Evolutionary conservation across 2,888 invertebrate genomes (phyloP), one percentile per base, ranked within the genome.

Genomic region (Parasteatoda lunata): DNA sequence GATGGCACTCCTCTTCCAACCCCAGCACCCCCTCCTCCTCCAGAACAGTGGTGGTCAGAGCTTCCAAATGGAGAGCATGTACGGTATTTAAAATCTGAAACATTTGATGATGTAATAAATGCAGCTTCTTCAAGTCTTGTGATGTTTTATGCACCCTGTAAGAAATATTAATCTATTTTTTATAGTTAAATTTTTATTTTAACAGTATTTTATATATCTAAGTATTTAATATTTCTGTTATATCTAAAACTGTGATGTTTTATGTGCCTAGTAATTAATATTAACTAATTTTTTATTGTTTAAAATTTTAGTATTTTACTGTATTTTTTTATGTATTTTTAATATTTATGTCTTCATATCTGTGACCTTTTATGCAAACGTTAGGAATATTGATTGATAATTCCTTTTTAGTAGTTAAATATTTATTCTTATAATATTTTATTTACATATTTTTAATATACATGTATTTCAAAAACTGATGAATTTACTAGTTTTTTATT

Each of bases 61-160:
- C 91, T 92, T 13, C 90, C 92, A 89, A 93, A 94, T 90, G 88
- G 93, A 90, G 89, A 92, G 4, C 93, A 93, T 89, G 92, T 95
- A 0, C 77, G 92, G 3, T 90, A 93, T 70, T 73, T 92, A 66
- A 88, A 76, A 11, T 65, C 76, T 47, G 48, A 72, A 4, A 84
- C 77, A 8, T 90, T 90, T 84, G 85, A 89, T 66, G 75, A 84
- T 15, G 75, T 84, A 30, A 30, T 90, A 8, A 72, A 85, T 52
- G 51, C 77, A 8, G 75, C 89, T 11, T 81, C 89, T 8, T 91
- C 91, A 4, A 91, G 91, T 0, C 90, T 92, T 52, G 92, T 92
- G 65, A 92, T 92, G 92, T 92, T 92, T 90, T 92, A 92, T 90
- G 92, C 92, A 75, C 92, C 92, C 15, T 92, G 92, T 92, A 90